A percentile compares a stretch with the other conserved stretches of the same genome.
These are phyloP conservation scores for Cotesia chilonis DNA, from an alignment of 1,140 invertebrate species.

Conservation along the genomic window DNA sequence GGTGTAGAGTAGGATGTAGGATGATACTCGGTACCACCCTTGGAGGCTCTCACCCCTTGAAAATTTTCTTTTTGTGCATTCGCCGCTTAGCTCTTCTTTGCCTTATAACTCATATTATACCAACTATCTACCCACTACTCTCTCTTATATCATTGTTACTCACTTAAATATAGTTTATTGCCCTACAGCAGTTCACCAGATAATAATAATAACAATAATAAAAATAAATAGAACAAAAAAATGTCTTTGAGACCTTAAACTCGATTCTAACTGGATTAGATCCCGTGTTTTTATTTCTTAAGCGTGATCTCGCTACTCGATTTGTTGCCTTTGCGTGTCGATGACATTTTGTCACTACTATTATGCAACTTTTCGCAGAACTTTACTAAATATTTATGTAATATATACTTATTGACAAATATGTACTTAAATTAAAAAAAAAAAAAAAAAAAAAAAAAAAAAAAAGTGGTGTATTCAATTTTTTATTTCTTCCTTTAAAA, in stretches of 20 bases:
- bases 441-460: neutral
- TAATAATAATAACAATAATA: conserved; percentile 9
- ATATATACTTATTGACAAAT: neutral
- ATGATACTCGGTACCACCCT: conserved; percentile 34
- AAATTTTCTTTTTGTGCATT: no score
- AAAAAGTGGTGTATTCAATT: neutral
- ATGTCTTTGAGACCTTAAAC: conserved; percentile 45
- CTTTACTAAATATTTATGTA: conserved; percentile 4
- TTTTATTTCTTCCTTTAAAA: neutral
- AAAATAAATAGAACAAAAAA: conserved; percentile 37
- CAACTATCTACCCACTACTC: neutral
- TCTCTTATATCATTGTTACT: neutral
- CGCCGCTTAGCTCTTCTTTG: neutral
- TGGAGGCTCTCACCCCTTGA: conserved; percentile 29
- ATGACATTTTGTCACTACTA: conserved; percentile 32
- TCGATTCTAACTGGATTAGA: conserved; percentile 64
- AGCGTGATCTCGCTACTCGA: conserved; percentile 29
- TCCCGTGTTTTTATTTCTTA: conserved; percentile 28
- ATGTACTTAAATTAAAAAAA: no score
- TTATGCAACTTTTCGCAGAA: conserved; percentile 26
- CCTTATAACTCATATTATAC: neutral
- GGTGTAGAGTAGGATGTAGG: no score
- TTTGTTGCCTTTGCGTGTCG: conserved; percentile 24
- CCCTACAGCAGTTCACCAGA: no score
- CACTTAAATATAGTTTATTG: conserved; percentile 6